Evolutionary conservation across 1,140 invertebrate genomes (phyloP), one percentile per base, ranked within the genome.

Genomic region (Neuroterus valhalla): DNA sequence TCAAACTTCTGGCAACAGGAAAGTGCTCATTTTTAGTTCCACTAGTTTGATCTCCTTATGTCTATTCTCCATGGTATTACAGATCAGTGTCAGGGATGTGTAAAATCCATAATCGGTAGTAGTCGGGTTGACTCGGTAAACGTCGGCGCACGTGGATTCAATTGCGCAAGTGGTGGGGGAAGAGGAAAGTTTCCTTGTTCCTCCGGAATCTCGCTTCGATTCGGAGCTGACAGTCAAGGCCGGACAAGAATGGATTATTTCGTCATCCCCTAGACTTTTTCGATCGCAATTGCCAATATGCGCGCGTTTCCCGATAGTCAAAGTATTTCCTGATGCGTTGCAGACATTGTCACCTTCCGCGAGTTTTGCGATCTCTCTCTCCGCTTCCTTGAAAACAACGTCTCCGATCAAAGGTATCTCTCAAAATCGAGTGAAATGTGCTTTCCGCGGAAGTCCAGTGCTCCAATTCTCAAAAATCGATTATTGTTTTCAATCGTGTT

Each of bases 241-340:
- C 86, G 85, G 85, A 88, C 82, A 87, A 89, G 84, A 88, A 87
- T 88, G 86, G 87, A 85, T 84, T 79, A 52, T 88, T 88, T 88
- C 86, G 80, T 87, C 82, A 88, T 68, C 71, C 3, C 15, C 66
- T 74, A 75, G 80, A 80, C 76, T 74, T 78, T 81, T 74, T 72
- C 62, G 70, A 67, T 45, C 44, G 44, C 79, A 55, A 62, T 82
- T 79, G 81, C 75, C 72, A 76, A 72, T 78, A 74, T 75, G 74
- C 74, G 76, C 75, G 75, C 77, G 82, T 79, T 79, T 80, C 72
- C 70, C 62, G 71, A 66, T 72, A 45, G 42, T 66, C 67, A 38
- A 52, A 74, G 55, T 72, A 67, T 80, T 72, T 69, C 72, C 78
- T 71, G 48, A 75, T 81, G 76, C 72, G 70, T 50, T 72, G 69